A percentile compares a stretch with the other conserved stretches of the same genome.
phyloP scores from a whole-genome alignment of 92 coral and sea anemone species.

The Palythoa heliodiscus region DNA sequence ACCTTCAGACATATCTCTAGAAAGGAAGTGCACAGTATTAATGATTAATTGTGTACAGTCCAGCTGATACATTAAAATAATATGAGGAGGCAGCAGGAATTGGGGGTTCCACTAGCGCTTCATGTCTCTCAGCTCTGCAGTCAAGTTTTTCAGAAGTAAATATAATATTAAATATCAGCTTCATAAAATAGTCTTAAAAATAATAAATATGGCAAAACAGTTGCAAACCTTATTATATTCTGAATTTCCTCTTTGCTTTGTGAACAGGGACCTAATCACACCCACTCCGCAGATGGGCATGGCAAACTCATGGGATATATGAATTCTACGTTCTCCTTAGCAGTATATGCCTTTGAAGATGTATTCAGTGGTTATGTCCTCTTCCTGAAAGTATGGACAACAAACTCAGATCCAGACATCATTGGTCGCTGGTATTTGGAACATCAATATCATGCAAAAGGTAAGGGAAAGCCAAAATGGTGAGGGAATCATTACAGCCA shows the following conservation, averaged over 20 bases:
- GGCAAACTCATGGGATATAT: conserved; percentile 64
- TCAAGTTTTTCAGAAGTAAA: not conserved
- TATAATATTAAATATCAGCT: not conserved
- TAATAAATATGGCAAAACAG: not conserved
- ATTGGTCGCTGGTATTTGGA: conserved; percentile 39
- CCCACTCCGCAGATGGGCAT: conserved; percentile 69
- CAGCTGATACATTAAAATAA: not conserved
- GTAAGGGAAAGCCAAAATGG: not conserved
- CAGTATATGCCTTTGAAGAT: not conserved
- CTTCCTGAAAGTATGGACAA: conserved; percentile 22
- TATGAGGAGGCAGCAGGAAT: not conserved
- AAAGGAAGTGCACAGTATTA: not conserved
- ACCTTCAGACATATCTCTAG: conserved; percentile 1
- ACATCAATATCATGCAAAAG: conserved; percentile 11
- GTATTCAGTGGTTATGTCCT: not conserved
- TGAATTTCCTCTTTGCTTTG: not conserved
- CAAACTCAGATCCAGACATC: conserved; percentile 26
- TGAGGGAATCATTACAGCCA: not conserved
- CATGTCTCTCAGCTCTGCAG: conserved; percentile 6
- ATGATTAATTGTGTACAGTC: conserved; percentile 6
- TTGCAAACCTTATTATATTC: not conserved
- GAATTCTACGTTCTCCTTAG: conserved; percentile 61
- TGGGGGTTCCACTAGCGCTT: not conserved
- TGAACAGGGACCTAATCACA: conserved; percentile 67
- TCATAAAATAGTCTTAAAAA: not conserved